A percentile compares a stretch with the other conserved stretches of the same genome.
Conservation (phyloP, 2,113 vertebrate species). For the Petrocephalus microphthalmus region DNA sequence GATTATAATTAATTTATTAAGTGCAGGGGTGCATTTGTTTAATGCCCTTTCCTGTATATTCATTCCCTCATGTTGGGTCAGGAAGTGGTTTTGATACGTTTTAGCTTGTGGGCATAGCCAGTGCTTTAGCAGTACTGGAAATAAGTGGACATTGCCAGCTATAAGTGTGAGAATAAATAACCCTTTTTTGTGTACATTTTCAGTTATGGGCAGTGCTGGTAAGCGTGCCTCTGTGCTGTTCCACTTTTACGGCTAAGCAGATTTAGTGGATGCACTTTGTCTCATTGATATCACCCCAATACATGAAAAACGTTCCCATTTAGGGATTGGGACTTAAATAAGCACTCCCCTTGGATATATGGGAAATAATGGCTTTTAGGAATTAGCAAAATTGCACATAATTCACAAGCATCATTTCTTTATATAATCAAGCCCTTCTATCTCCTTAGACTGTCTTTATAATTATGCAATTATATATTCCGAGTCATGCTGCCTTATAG, state of each 20-base stretch:
- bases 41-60: slow-evolving; percentile 24
- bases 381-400: background rate
- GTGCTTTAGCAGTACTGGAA: background rate
- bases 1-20: slow-evolving; percentile 49
- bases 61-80: slow-evolving; percentile 17
- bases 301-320: background rate
- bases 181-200: background rate
- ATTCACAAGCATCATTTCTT: background rate
- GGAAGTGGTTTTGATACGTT: background rate
- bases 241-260: background rate
- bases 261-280: background rate
- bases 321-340: background rate
- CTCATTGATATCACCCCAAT: background rate
- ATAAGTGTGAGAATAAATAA: background rate
- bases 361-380: background rate
- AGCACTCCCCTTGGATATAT: background rate
- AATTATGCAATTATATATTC: background rate
- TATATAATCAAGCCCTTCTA: background rate
- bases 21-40: slow-evolving; percentile 49
- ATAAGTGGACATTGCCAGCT: background rate
- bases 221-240: background rate
- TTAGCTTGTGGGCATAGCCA: background rate
- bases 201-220: background rate
- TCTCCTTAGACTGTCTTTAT: background rate
- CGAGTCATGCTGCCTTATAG: background rate